Conservation (phyloP, 2,797 vertebrate species). For the Hephaestus fuliginosus region DNA sequence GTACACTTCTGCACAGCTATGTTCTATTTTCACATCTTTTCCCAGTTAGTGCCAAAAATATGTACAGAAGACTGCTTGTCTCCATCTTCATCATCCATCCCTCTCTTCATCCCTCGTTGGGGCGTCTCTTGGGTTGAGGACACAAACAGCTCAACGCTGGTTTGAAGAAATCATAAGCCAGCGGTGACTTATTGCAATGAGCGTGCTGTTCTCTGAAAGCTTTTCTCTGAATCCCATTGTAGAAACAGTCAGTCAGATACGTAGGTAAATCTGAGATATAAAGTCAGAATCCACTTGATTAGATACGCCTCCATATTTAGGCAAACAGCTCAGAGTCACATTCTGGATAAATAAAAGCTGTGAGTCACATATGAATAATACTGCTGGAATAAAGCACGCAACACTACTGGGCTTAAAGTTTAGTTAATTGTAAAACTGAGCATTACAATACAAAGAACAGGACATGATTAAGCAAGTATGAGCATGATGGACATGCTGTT, state of each 20-base stretch:
- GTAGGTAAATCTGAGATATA: constrained; percentile 53
- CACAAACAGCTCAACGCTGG: constrained; percentile 32
- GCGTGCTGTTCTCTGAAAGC: constrained; percentile 28
- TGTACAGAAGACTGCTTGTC: constrained; percentile 20
- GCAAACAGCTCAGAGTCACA: constrained; percentile 57
- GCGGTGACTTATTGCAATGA: constrained; percentile 5
- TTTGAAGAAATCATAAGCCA: constrained; percentile 28
- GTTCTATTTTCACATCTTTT: constrained; percentile 19
- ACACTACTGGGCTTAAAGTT: constrained; percentile 16
- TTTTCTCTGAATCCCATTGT: constrained; percentile 35
- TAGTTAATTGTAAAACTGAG: constrained; percentile 33
- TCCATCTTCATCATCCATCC: constrained; percentile 19
- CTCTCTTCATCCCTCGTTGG: constrained; percentile 9
- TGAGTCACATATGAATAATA: constrained; percentile 61
- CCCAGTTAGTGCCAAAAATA: neutral
- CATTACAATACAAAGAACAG: constrained; percentile 9
- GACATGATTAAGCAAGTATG: constrained; percentile 25
- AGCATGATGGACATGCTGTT: constrained; percentile 2
- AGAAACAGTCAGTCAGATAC: constrained; percentile 37
- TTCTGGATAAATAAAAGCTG: constrained; percentile 52
- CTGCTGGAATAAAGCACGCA: constrained; percentile 36
- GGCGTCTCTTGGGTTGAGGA: constrained; percentile 29
- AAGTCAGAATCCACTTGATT: constrained; percentile 63
- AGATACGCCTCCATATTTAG: constrained; percentile 60
- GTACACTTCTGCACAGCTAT: neutral